These are phyloP conservation scores for Sacculina carcini DNA, from an alignment of 2,888 invertebrate species.

Conservation along the genomic window DNA sequence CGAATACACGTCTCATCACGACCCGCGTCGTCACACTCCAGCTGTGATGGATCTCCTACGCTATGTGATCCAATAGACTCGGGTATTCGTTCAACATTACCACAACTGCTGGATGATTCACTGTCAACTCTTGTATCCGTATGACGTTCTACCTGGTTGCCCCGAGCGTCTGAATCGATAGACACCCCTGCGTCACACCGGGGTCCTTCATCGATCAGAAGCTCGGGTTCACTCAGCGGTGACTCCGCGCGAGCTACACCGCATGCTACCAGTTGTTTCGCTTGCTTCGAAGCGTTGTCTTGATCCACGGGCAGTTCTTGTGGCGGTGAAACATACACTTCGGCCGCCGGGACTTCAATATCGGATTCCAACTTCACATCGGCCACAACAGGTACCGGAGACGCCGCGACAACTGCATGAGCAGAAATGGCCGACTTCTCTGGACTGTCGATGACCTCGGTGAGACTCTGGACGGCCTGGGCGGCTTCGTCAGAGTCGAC, in stretches of 20 bases:
- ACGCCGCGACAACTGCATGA: background rate
- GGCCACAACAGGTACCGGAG: conserved; percentile 1
- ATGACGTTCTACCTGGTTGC: too few species aligned
- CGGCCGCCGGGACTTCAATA: background rate
- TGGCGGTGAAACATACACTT: too few species aligned
- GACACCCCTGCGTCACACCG: too few species aligned
- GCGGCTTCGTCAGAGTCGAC: conserved; percentile 57
- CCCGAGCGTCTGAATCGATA: too few species aligned
- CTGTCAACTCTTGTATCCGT: too few species aligned
- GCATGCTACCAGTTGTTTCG: background rate
- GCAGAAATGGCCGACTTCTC: background rate
- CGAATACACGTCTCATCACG: too few species aligned
- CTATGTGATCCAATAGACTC: too few species aligned
- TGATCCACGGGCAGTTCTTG: too few species aligned
- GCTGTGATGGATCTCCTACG: too few species aligned
- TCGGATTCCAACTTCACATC: conserved; percentile 3
- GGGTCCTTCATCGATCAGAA: conserved; percentile 13
- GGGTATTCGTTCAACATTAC: too few species aligned
- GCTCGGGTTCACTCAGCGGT: background rate
- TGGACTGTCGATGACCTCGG: conserved; percentile 10
- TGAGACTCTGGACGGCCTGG: conserved; percentile 53
- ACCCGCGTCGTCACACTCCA: too few species aligned
- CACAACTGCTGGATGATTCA: too few species aligned
- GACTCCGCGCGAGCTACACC: background rate
- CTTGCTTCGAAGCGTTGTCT: background rate